Conservation (phyloP, 2,888 invertebrate genomes). For the Amiota minor region DNA sequence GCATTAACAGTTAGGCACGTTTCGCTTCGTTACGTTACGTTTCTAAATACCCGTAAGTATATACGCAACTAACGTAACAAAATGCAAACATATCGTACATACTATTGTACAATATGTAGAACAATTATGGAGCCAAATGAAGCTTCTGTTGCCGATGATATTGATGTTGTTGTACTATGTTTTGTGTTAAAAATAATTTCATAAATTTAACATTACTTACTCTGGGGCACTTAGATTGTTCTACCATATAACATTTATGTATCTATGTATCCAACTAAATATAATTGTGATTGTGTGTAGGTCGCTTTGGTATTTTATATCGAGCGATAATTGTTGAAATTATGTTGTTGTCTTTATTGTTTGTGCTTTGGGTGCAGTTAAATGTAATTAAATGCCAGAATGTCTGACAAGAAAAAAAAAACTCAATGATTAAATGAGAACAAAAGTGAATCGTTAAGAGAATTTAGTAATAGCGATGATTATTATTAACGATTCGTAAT, state of each 20-base stretch:
- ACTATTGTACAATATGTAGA: too few relatives aligned
- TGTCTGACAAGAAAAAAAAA: too few relatives aligned
- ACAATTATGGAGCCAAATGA: too few relatives aligned
- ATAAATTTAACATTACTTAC: slow-evolving; percentile 12
- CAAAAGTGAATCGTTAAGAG: too few relatives aligned
- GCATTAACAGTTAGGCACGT: slow-evolving; percentile 66
- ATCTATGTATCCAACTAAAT: background rate
- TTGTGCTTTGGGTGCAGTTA: background rate
- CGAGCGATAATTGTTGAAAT: background rate
- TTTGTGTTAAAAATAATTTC: slow-evolving; percentile 3
- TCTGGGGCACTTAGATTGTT: background rate
- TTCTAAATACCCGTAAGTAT: slow-evolving; percentile 30
- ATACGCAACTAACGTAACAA: too few relatives aligned
- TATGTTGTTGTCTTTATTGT: background rate
- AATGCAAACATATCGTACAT: too few relatives aligned
- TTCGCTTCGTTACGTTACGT: slow-evolving; percentile 63
- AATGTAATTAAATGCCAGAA: background rate
- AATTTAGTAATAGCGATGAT: too few relatives aligned
- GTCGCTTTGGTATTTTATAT: background rate
- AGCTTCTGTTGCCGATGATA: background rate
- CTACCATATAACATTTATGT: background rate
- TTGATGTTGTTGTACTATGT: background rate
- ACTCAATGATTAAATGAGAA: too few relatives aligned
- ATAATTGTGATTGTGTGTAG: background rate
- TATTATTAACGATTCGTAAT: too few relatives aligned